phyloP scores from a whole-genome alignment of 2,797 vertebrate species.

The Poeciliopsis paucimaculata region DNA sequence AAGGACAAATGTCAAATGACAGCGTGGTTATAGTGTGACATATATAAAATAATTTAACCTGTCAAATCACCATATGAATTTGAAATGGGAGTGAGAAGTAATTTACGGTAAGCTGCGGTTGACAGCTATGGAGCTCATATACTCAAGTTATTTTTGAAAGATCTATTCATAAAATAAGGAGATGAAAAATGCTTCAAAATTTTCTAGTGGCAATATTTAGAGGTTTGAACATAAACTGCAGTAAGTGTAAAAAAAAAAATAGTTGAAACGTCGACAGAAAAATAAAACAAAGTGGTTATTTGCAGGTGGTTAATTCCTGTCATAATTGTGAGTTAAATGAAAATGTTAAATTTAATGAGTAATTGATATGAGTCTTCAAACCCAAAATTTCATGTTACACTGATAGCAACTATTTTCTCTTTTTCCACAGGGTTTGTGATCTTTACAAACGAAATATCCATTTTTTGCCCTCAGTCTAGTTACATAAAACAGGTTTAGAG shows the following conservation, averaged over 20 bases:
- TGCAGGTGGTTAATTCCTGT: not conserved
- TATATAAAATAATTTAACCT: constrained; percentile 65
- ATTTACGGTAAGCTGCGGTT: constrained; percentile 67
- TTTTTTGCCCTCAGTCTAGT: no score
- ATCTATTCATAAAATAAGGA: constrained; percentile 34
- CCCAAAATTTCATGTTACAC: no score
- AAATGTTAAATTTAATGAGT: not conserved
- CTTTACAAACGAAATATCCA: no score
- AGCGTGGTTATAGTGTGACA: constrained; percentile 57
- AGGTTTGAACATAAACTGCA: not conserved
- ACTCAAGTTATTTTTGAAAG: constrained; percentile 42
- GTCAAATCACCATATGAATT: constrained; percentile 66
- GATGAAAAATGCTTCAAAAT: not conserved
- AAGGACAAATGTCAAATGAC: constrained; percentile 76
- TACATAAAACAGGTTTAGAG: no score
- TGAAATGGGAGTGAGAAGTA: constrained; percentile 63
- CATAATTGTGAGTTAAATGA: not conserved
- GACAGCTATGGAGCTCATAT: constrained; percentile 47
- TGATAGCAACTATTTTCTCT: no score
- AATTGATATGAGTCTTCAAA: no score
- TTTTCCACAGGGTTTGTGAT: no score
- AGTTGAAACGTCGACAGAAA: not conserved
- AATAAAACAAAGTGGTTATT: not conserved
- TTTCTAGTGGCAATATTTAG: not conserved
- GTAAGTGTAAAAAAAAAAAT: not conserved